Percentiles rank a stretch among this genome's conserved stretches.
Evolutionary conservation across 2,113 vertebrate species (phyloP).

Genomic region (Octodon degus): DNA sequence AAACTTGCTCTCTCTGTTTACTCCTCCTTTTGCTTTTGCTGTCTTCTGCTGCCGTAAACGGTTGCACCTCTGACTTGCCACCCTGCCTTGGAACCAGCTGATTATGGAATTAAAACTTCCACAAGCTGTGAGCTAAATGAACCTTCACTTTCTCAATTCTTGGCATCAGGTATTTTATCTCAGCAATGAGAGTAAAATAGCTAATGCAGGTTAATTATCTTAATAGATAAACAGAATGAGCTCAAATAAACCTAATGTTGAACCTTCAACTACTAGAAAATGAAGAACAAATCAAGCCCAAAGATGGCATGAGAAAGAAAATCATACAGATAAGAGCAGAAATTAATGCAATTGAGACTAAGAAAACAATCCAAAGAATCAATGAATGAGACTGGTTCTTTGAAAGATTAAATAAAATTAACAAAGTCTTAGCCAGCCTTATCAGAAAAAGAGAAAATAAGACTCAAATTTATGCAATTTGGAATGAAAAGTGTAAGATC

Average conservation of each 20-base stretch:
- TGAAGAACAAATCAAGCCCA: not conserved
- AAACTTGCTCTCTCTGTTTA: too few species aligned
- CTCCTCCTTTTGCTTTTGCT: too few species aligned
- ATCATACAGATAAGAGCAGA: not conserved
- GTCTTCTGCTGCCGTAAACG: too few species aligned
- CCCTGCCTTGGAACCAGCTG: too few species aligned
- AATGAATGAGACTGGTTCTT: not conserved
- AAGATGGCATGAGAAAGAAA: not conserved
- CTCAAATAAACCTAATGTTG: not conserved
- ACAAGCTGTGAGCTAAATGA: too few species aligned
- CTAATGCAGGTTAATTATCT: not conserved
- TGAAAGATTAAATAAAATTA: not conserved
- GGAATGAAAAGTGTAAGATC: not conserved
- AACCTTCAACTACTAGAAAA: not conserved
- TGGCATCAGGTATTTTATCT: too few species aligned
- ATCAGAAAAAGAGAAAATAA: not conserved
- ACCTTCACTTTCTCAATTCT: too few species aligned
- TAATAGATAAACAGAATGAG: not conserved
- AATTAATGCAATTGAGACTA: not conserved
- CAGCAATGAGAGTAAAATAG: too few species aligned
- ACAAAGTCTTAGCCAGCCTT: not conserved
- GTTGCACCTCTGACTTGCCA: too few species aligned
- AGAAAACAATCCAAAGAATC: not conserved
- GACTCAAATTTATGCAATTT: not conserved
- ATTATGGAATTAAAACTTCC: too few species aligned